phyloP scores from a whole-genome alignment of 2,888 invertebrate genomes.

The Netelia melanura region DNA sequence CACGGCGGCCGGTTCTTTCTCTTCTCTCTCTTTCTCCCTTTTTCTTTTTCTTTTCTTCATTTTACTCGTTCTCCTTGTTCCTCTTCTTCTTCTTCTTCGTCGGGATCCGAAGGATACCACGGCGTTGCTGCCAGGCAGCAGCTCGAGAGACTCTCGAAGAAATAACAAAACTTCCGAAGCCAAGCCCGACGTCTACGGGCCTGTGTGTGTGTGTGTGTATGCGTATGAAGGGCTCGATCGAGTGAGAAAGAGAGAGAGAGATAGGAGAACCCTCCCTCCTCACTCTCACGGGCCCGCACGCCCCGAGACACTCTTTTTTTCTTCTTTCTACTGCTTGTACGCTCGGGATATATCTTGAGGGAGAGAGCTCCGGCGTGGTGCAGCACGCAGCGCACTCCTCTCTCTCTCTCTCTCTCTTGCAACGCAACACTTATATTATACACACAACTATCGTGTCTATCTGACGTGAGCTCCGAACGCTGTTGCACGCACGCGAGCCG shows the following conservation, averaged over 20 bases:
- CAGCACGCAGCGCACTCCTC: slow-evolving; percentile 45
- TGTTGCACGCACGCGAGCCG: slow-evolving; percentile 59
- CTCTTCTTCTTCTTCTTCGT: slow-evolving; percentile 45
- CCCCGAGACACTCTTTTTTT: slow-evolving; percentile 14
- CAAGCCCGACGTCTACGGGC: slow-evolving; percentile 21
- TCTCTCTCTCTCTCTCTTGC: slow-evolving; percentile 21
- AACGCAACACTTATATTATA: slow-evolving; percentile 56
- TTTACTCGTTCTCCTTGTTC: slow-evolving; percentile 48
- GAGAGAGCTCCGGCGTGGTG: slow-evolving; percentile 22
- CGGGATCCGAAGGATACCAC: slow-evolving; percentile 22
- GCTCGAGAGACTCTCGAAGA: slow-evolving; percentile 49
- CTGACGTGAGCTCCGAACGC: slow-evolving; percentile 57
- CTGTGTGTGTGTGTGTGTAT: slow-evolving; percentile 27
- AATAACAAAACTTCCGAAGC: slow-evolving; percentile 38
- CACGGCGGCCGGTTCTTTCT: slow-evolving; percentile 53
- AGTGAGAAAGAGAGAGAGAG: background rate
- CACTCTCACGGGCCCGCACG: slow-evolving; percentile 37
- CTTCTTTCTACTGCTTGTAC: slow-evolving; percentile 1
- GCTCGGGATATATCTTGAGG: slow-evolving; percentile 33
- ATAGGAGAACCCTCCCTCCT: slow-evolving; percentile 15
- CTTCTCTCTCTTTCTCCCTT: slow-evolving; percentile 39
- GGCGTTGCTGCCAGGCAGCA: slow-evolving; percentile 60
- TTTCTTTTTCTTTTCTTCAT: slow-evolving; percentile 46
- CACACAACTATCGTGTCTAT: slow-evolving; percentile 57
- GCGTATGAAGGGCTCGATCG: slow-evolving; percentile 34